Evolutionary conservation across 2,888 invertebrate genomes (phyloP), one percentile per base, ranked within the genome.

Genomic region (Mesoligia furuncula): DNA sequence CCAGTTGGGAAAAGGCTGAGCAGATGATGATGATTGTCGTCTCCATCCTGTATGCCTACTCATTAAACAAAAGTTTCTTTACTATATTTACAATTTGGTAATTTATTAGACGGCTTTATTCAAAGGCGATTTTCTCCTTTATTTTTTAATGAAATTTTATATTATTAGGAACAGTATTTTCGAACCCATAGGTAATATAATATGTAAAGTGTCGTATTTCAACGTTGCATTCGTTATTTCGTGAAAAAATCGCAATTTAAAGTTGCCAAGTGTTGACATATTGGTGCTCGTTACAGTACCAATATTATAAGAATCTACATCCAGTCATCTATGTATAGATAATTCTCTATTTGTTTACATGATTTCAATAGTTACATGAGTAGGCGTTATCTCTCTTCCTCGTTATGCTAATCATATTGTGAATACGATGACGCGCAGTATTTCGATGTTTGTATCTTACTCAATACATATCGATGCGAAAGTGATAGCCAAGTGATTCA

Each of bases 401-500:
- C 88, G 90, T 92, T 92, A 93, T 93, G 93, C 86, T 93, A 93
- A 93, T 92, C 85, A 84, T 80, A 65, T 90, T 85, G 85, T 90
- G 88, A 91, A 89, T 76, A 83, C 84, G 85, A 92, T 93, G 93
- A 93, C 90, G 88, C 75, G 90, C 89, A 84, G 80, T 91, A 91
- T 91, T 91, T 83, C 73, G 81, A 87, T 88, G 81, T 78, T 77
- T 77, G 64, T 74, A 74, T 61, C 81, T 87, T 77, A 68, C 65
- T 72, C 68, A 72, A 78, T 64, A 82, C 82, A 79, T 76, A 89
- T 90, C 88, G 91, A 92, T 93, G 90, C 88, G 91, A 92, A 93
- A 93, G 92, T 91, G 91, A 93, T 93, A 92, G 89, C 85, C 78
- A 76, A 86, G 81, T 91, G 91, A 92, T 80, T 93, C 93, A 91